These are phyloP conservation scores for Epinotia demarniana DNA, from an alignment of 2,888 invertebrate genomes.

Conservation along the genomic window DNA sequence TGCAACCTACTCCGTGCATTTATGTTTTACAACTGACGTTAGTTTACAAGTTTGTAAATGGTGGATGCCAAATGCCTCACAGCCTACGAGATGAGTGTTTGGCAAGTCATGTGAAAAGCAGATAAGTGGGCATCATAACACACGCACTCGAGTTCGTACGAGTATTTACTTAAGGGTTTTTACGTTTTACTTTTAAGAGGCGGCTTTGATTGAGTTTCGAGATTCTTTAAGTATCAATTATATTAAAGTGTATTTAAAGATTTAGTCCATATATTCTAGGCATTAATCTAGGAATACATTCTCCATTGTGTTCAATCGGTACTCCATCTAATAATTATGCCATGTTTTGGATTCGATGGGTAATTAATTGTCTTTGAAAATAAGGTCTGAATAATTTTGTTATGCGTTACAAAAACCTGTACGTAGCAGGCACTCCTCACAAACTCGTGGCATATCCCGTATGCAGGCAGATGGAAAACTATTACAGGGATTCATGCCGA, in stretches of 20 bases:
- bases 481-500: too few relatives aligned
- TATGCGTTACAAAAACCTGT: too few relatives aligned
- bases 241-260: not conserved
- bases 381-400: too few relatives aligned
- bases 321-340: too few relatives aligned
- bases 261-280: not conserved
- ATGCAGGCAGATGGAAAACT: too few relatives aligned
- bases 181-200: conserved; percentile 2
- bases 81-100: conserved; percentile 39
- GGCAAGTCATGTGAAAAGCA: conserved; percentile 24
- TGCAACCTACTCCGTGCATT: conserved; percentile 2
- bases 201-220: not conserved
- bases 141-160: conserved; percentile 17
- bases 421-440: too few relatives aligned
- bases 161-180: conserved; percentile 28
- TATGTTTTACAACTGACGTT: not conserved
- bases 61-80: conserved; percentile 21
- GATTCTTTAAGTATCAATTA: not conserved
- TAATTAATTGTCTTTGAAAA: too few relatives aligned
- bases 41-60: conserved; percentile 23
- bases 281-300: too few relatives aligned
- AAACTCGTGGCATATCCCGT: too few relatives aligned
- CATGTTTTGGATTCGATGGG: too few relatives aligned
- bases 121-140: conserved; percentile 38
- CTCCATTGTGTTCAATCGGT: too few relatives aligned